Evolutionary conservation across 2,888 invertebrate species (phyloP), one percentile per base, ranked within the genome.

Genomic region (Hypomecis atomaria): DNA sequence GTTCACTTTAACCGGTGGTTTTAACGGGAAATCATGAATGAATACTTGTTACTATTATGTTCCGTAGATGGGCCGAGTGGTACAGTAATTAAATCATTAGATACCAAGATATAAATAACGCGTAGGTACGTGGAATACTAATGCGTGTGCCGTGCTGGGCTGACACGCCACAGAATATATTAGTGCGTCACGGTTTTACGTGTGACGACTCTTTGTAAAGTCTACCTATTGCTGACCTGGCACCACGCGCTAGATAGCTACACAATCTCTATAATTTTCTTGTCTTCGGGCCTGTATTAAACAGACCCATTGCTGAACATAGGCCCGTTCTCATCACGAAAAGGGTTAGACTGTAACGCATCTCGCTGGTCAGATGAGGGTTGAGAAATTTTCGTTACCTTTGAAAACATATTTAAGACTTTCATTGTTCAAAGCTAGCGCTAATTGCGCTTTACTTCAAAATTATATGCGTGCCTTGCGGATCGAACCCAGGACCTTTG

Each of bases 21-120:
- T 66, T 62, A 62, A 62, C 62, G 65, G 67, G 59, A 70, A 68
- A 65, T 63, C 61, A 71, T 71, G 67, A 69, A 71, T 71, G 71
- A 69, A 66, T 44, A 60, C 62, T 63, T 47, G 53, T 54, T 56
- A 66, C 53, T 62, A 59, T 63, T 63, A 54, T 54, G 56, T 53
- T 33, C 65, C 63, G 60, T 68, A 68, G 57, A 63, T 61, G 59
- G 62, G 44, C 57, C 64, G 69, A 68, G 69, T 73, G 76, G 73
- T 77, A 69, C 67, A 72, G 72, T 73, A 77, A 75, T 77, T 78
- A 78, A 77, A 75, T 74, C 62, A 72, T 76, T 71, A 59, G 59
- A 56, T 59, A 59, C 55, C 11, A 49, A 72, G 71, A 71, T 71
- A 68, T 69, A 69, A 75, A 72, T 71, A 73, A 68, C 68, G 47